Conservation (phyloP, 2,888 invertebrate genomes). For the Drosophila koepferae region DNA sequence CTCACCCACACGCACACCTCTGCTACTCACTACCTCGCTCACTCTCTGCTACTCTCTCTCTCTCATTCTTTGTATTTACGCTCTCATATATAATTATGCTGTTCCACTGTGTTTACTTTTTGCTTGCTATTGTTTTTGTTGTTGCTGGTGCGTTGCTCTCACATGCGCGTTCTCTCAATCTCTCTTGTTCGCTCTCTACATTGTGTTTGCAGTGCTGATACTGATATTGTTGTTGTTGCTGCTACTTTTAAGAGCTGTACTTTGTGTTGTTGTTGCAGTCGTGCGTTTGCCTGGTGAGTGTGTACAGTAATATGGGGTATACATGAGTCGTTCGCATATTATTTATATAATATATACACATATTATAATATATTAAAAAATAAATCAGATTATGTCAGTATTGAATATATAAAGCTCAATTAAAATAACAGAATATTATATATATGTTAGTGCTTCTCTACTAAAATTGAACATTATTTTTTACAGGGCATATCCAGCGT, state of each 20-base stretch:
- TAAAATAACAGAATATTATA: background rate
- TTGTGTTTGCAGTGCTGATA: conserved; percentile 49
- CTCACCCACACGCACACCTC: conserved; percentile 43
- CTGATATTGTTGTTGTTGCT: conserved; percentile 39
- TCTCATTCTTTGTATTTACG: conserved; percentile 13
- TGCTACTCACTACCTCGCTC: conserved; percentile 2
- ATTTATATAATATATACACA: no score
- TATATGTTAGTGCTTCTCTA: background rate
- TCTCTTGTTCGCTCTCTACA: conserved; percentile 14
- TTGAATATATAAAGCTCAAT: background rate
- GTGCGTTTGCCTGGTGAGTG: conserved; percentile 45
- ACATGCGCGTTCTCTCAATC: conserved; percentile 21
- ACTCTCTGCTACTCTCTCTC: background rate
- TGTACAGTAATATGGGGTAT: conserved; percentile 25
- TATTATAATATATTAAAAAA: background rate
- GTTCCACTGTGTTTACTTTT: conserved; percentile 49
- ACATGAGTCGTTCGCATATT: no score
- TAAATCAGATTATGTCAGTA: background rate
- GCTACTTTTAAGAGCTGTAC: conserved; percentile 42
- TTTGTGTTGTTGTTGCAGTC: conserved; percentile 31
- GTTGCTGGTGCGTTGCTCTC: conserved; percentile 40
- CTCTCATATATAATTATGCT: conserved; percentile 55
- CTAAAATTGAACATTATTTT: no score
- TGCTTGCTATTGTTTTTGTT: conserved; percentile 36
- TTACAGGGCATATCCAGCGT: conserved; percentile 22